Conservation (phyloP, 2,797 vertebrate genomes). For the Sebastes minor region DNA sequence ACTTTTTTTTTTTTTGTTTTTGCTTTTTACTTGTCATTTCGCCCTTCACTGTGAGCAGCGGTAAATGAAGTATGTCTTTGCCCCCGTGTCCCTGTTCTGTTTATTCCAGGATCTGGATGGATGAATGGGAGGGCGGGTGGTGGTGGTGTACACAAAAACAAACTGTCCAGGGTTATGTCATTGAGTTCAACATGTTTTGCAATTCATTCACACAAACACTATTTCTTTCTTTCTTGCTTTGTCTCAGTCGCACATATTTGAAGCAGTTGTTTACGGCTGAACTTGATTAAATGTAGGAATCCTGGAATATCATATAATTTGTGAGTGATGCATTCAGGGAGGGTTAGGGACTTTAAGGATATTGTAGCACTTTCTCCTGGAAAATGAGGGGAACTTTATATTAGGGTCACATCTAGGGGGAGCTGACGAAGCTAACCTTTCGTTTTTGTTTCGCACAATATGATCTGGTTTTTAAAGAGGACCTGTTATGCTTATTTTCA, state of each 20-base stretch:
- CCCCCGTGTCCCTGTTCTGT: constrained; percentile 20
- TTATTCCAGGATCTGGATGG: constrained; percentile 19
- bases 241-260: background rate
- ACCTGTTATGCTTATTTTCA: too few species aligned
- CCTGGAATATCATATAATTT: background rate
- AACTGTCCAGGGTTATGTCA: constrained; percentile 10
- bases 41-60: constrained; percentile 19
- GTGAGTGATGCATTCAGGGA: background rate
- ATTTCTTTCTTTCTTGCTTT: background rate
- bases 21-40: background rate
- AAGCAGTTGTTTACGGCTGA: background rate
- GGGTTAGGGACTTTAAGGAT: background rate
- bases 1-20: background rate
- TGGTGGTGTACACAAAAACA: constrained; percentile 11
- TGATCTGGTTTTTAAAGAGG: background rate
- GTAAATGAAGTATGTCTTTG: constrained; percentile 38
- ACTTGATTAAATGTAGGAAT: background rate
- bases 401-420: background rate
- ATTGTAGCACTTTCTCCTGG: background rate
- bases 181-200: constrained; percentile 18
- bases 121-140: background rate
- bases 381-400: background rate
- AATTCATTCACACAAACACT: background rate
- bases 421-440: background rate
- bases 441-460: background rate